A percentile compares a stretch with the other conserved stretches of the same genome.
These are phyloP conservation scores for Octopus bimaculoides DNA, from an alignment of 1,140 invertebrate genomes.

Conservation along the genomic window DNA sequence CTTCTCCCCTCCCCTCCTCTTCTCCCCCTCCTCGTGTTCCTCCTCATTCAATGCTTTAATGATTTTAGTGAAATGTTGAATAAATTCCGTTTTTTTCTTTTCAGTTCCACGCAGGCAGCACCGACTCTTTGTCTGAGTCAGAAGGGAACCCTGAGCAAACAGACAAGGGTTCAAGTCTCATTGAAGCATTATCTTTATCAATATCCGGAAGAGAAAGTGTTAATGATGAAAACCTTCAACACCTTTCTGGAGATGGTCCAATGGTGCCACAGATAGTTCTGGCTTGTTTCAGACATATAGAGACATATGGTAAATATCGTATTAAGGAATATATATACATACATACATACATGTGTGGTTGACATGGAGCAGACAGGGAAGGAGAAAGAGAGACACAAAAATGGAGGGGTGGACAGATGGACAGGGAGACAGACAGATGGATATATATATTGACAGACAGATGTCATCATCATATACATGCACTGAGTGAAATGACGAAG, in stretches of 20 bases:
- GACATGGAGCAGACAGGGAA: too few relatives aligned
- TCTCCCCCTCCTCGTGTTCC: constrained; percentile 4
- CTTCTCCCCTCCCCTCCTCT: not conserved
- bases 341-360: too few relatives aligned
- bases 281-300: constrained; percentile 77
- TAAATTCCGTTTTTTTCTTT: not conserved
- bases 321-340: too few relatives aligned
- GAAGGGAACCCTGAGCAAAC: constrained; percentile 31
- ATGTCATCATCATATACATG: too few relatives aligned
- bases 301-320: constrained; percentile 65
- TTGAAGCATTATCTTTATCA: constrained; percentile 47
- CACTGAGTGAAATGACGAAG: too few relatives aligned
- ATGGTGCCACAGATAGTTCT: constrained; percentile 70
- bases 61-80: not conserved
- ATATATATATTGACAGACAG: too few relatives aligned
- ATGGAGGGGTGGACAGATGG: too few relatives aligned
- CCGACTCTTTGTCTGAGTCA: constrained; percentile 47
- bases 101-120: constrained; percentile 30
- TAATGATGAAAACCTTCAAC: constrained; percentile 14
- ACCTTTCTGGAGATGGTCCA: constrained; percentile 31
- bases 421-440: too few relatives aligned
- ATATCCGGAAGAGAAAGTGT: constrained; percentile 26
- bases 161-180: constrained; percentile 45
- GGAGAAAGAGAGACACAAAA: too few relatives aligned
- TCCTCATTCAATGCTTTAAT: constrained; percentile 11